These are phyloP conservation scores for rat (Rattus norvegicus) DNA, from an alignment of 2,113 vertebrate species.

Conservation along the genomic window GRCr8 NC_086028.1:87430501-87431000, in stretches of 20 bases:
- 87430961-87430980: too few species aligned
- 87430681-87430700: background rate
- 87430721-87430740: background rate
- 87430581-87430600: background rate
- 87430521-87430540: background rate
- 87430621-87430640: background rate
- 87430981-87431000: background rate
- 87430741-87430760: background rate
- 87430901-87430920: background rate
- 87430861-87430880: background rate
- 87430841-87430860: background rate
- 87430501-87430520: background rate
- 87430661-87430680: background rate
- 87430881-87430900: background rate
- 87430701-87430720: background rate
- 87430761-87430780: background rate
- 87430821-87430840: background rate
- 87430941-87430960: background rate
- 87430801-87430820: background rate
- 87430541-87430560: constrained; percentile 13
- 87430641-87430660: background rate
- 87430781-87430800: background rate
- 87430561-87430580: background rate
- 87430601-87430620: background rate
- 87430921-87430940: background rate